Percentiles rank a stretch among this genome's conserved stretches.
These are phyloP conservation scores for Limnephilus lunatus DNA, from an alignment of 2,888 invertebrate genomes.

Conservation along the genomic window DNA sequence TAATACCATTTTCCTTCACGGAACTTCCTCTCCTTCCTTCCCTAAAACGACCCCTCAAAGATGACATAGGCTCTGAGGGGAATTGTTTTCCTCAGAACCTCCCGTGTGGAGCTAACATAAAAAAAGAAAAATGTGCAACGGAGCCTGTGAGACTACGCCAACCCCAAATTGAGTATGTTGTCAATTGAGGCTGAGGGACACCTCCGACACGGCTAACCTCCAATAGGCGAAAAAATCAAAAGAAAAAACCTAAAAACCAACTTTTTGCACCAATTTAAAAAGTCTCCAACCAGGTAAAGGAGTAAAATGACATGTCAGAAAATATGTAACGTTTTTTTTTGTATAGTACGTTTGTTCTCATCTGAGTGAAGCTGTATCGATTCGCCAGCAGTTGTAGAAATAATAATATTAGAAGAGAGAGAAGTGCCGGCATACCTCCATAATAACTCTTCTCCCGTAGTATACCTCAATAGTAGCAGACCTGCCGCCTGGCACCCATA, in stretches of 20 bases:
- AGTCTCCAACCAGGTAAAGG: not conserved
- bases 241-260: not conserved
- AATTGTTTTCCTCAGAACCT: too few species aligned
- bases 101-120: too few species aligned
- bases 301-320: not conserved
- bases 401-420: not conserved
- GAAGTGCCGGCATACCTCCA: not conserved
- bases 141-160: too few species aligned
- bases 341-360: not conserved
- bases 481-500: slow-evolving; percentile 9
- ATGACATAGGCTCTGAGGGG: too few species aligned
- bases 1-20: too few species aligned
- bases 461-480: not conserved
- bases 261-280: not conserved
- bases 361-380: slow-evolving; percentile 19
- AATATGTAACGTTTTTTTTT: not conserved
- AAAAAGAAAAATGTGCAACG: too few species aligned
- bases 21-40: too few species aligned
- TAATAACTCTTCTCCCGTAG: not conserved
- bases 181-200: not conserved
- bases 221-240: not conserved
- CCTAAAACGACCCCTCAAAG: too few species aligned
- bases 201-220: too few species aligned
- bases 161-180: too few species aligned
- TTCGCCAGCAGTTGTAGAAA: slow-evolving; percentile 7